Percentiles rank a stretch among this genome's conserved stretches.
Evolutionary conservation across 2,797 vertebrate species (phyloP).

Genomic region (Delichon dasypus): DNA sequence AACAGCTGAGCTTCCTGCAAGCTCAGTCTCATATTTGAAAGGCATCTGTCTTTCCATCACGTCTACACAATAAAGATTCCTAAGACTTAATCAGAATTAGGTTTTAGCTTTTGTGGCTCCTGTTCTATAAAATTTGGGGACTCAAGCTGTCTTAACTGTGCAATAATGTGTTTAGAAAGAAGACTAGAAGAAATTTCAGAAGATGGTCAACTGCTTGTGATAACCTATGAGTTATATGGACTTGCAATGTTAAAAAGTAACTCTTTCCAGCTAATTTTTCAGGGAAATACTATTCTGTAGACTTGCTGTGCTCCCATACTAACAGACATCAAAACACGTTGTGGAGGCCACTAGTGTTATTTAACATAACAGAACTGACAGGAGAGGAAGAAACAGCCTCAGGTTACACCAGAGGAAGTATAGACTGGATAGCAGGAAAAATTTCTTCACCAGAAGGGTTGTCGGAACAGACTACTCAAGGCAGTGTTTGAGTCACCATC

Average conservation of each 20-base stretch:
- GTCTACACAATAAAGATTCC: neutral
- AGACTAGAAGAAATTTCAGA: neutral
- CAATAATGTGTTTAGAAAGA: neutral
- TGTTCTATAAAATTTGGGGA: neutral
- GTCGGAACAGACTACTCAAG: neutral
- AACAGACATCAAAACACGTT: neutral
- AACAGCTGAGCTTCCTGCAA: neutral
- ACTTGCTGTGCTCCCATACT: neutral
- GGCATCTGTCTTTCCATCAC: neutral
- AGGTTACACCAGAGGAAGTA: neutral
- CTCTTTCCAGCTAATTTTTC: neutral
- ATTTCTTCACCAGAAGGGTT: neutral
- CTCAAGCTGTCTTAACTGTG: neutral
- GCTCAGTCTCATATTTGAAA: neutral
- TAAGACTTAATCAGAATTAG: neutral
- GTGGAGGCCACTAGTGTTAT: neutral
- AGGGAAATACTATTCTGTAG: neutral
- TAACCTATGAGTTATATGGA: neutral
- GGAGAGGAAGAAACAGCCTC: neutral
- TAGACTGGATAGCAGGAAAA: neutral
- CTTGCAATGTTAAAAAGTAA: neutral
- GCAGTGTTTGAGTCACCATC: neutral
- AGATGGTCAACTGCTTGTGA: neutral
- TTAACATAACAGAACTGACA: neutral
- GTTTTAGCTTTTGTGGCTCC: neutral